phyloP scores from a whole-genome alignment of 2,797 vertebrate species.

The Phoeniculus purpureus region DNA sequence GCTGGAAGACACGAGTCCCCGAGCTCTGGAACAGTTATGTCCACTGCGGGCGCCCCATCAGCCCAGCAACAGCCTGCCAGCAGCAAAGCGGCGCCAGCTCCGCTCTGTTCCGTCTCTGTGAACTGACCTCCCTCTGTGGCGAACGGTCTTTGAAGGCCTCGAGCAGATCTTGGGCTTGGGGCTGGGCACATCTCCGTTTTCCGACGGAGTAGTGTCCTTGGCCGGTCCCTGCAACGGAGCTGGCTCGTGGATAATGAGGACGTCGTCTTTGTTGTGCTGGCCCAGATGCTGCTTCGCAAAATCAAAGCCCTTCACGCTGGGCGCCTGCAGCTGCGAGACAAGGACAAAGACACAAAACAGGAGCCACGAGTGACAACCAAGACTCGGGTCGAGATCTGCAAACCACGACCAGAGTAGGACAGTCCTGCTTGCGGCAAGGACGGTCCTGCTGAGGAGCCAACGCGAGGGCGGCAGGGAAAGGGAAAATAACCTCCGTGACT shows the following conservation, averaged over 20 bases:
- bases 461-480: background rate
- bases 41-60: background rate
- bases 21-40: background rate
- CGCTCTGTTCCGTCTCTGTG: background rate
- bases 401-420: background rate
- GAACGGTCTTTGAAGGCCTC: slow-evolving; percentile 83
- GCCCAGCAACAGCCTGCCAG: background rate
- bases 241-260: slow-evolving; percentile 94
- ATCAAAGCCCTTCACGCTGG: slow-evolving; percentile 96
- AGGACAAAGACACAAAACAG: slow-evolving; percentile 18
- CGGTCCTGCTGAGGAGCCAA: background rate
- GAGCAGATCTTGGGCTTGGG: slow-evolving; percentile 90
- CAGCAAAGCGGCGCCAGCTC: background rate
- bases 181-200: slow-evolving; percentile 90
- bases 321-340: slow-evolving; percentile 88
- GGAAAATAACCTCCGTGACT: background rate
- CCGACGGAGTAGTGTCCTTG: slow-evolving; percentile 91
- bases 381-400: background rate
- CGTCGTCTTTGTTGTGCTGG: slow-evolving; percentile 95
- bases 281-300: slow-evolving; percentile 98
- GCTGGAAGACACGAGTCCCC: background rate
- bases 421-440: background rate
- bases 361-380: background rate
- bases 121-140: slow-evolving; percentile 89
- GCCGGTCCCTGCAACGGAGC: slow-evolving; percentile 83